phyloP scores from a whole-genome alignment of 2,888 invertebrate species.

The Merodon equestris region DNA sequence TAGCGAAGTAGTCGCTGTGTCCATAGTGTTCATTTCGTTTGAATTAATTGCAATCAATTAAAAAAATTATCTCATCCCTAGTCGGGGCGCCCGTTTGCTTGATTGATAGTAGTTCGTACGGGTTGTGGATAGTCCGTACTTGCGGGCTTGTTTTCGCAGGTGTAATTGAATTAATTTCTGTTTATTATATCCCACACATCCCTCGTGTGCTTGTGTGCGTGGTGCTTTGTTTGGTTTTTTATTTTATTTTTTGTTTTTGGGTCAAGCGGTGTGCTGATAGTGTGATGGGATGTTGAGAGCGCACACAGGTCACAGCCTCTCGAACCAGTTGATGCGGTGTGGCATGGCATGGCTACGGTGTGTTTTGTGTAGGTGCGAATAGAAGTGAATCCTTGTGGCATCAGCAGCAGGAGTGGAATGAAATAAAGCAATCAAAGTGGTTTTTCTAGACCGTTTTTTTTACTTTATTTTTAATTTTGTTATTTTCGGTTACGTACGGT shows the following conservation, averaged over 20 bases:
- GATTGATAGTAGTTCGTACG: conserved; percentile 19
- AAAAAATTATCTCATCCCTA: conserved; percentile 37
- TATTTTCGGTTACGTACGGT: conserved; percentile 18
- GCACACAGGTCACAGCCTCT: conserved; percentile 59
- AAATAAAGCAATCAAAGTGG: conserved; percentile 23
- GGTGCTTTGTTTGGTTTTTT: conserved; percentile 36
- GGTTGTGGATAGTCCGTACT: background rate
- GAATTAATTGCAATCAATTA: conserved; percentile 65
- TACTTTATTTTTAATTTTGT: too few relatives aligned
- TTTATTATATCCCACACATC: conserved; percentile 27
- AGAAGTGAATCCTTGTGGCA: conserved; percentile 22
- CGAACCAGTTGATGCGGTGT: conserved; percentile 47
- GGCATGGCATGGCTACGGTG: too few relatives aligned
- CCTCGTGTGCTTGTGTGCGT: background rate
- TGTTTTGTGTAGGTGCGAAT: conserved; percentile 21
- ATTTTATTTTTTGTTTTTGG: conserved; percentile 46
- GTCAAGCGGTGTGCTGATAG: conserved; percentile 45
- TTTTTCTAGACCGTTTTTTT: too few relatives aligned
- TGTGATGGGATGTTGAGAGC: conserved; percentile 50
- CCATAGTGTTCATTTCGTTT: conserved; percentile 27
- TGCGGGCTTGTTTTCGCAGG: conserved; percentile 30
- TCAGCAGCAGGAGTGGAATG: conserved; percentile 4
- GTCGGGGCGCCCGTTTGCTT: conserved; percentile 13
- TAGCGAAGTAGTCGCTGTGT: background rate
- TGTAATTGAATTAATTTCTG: conserved; percentile 60